Percentiles rank a stretch among this genome's conserved stretches.
phyloP scores from a whole-genome alignment of 2,797 vertebrate genomes.

The Malacoraja senta region DNA sequence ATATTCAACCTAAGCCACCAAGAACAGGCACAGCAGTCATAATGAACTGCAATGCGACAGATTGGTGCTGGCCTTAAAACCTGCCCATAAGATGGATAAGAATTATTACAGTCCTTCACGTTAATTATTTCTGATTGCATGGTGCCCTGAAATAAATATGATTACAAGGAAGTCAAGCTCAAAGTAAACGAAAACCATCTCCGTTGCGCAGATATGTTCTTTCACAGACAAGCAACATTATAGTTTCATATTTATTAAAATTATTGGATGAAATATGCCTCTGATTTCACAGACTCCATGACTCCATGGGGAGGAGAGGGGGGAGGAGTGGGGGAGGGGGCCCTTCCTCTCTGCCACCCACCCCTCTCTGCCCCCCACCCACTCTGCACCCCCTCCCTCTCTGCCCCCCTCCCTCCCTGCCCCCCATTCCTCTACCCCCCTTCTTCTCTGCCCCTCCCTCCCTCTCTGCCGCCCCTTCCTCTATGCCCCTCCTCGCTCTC shows the following conservation, averaged over 20 bases:
- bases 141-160: background rate
- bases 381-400: too few relatives aligned
- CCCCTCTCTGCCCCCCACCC: too few relatives aligned
- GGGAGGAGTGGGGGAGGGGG: too few relatives aligned
- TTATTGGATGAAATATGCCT: background rate
- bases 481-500: too few relatives aligned
- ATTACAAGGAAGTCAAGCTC: slow-evolving; percentile 1
- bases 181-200: background rate
- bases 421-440: too few relatives aligned
- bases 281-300: background rate
- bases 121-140: background rate
- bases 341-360: too few relatives aligned
- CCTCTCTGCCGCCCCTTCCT: too few relatives aligned
- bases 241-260: slow-evolving; percentile 4
- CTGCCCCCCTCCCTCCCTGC: too few relatives aligned
- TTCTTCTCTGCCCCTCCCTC: too few relatives aligned
- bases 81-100: background rate
- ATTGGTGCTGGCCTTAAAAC: background rate
- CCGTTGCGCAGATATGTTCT: background rate
- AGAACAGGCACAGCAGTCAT: background rate
- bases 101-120: slow-evolving; percentile 1
- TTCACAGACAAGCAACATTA: background rate
- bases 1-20: background rate
- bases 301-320: background rate
- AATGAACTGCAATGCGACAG: background rate